Conservation (phyloP, 2,113 vertebrate species). For the Misgurnus anguillicaudatus region DNA sequence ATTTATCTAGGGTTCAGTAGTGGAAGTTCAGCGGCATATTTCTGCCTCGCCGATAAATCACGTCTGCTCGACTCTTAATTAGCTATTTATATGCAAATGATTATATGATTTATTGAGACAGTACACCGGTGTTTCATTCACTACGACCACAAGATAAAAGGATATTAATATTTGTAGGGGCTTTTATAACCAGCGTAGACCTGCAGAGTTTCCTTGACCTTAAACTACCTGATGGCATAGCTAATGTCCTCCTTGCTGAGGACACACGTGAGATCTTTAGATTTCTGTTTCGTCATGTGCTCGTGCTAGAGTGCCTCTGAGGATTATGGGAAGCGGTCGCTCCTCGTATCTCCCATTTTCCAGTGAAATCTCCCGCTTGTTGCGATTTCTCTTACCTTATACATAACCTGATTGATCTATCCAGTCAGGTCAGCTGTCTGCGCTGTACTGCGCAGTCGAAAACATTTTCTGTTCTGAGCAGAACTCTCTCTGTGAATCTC, state of each 20-base stretch:
- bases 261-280: slow-evolving; percentile 35
- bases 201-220: slow-evolving; percentile 47
- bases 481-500: slow-evolving; percentile 9
- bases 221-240: slow-evolving; percentile 44
- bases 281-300: slow-evolving; percentile 29
- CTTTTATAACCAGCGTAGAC: slow-evolving; percentile 45
- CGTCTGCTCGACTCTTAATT: slow-evolving; percentile 57
- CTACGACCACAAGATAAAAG: slow-evolving; percentile 48
- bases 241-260: slow-evolving; percentile 48
- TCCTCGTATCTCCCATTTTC: slow-evolving; percentile 33
- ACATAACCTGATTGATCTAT: not conserved
- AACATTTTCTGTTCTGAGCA: not conserved
- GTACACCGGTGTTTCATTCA: slow-evolving; percentile 43
- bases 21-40: slow-evolving; percentile 48
- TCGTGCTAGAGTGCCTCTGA: slow-evolving; percentile 22
- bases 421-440: slow-evolving; percentile 41
- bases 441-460: not conserved
- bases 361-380: slow-evolving; percentile 18
- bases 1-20: slow-evolving; percentile 45
- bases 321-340: slow-evolving; percentile 30
- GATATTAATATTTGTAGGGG: slow-evolving; percentile 42
- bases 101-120: slow-evolving; percentile 56
- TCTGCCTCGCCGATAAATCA: slow-evolving; percentile 58
- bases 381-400: not conserved
- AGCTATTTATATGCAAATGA: slow-evolving; percentile 65